These are phyloP conservation scores for Drosophila picticornis DNA, from an alignment of 2,888 invertebrate species.

Conservation along the genomic window DNA sequence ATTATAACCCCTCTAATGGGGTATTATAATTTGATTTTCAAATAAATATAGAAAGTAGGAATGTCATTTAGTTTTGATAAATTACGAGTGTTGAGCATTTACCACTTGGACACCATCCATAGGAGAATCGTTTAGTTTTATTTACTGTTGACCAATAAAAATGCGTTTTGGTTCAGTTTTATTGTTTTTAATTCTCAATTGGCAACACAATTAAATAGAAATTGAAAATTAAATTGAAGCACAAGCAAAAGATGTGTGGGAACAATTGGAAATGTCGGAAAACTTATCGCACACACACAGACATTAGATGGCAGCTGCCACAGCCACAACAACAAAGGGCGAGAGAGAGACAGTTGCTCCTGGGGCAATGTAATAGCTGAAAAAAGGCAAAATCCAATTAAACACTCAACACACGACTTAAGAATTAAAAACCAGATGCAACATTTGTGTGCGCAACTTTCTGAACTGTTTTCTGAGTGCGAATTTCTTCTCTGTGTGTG, in stretches of 20 bases:
- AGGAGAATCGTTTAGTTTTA: background rate
- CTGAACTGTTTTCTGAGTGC: slow-evolving; percentile 38
- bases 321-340: background rate
- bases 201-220: slow-evolving; percentile 3
- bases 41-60: background rate
- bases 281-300: slow-evolving; percentile 50
- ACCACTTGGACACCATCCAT: background rate
- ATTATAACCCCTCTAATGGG: background rate
- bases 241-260: slow-evolving; percentile 25
- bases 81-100: background rate
- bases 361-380: slow-evolving; percentile 33
- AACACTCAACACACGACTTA: slow-evolving; percentile 43
- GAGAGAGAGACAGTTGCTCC: slow-evolving; percentile 4
- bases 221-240: slow-evolving; percentile 24
- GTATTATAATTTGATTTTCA: background rate
- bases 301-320: slow-evolving; percentile 10
- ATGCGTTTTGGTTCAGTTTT: slow-evolving; percentile 1
- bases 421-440: slow-evolving; percentile 47
- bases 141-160: background rate
- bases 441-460: slow-evolving; percentile 44
- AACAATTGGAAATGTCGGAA: slow-evolving; percentile 52
- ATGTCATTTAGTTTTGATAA: background rate
- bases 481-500: slow-evolving; percentile 2
- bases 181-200: slow-evolving; percentile 10
- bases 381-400: slow-evolving; percentile 56